Conservation (phyloP, 2,888 invertebrate species). For the Pyrrhosoma nymphula region DNA sequence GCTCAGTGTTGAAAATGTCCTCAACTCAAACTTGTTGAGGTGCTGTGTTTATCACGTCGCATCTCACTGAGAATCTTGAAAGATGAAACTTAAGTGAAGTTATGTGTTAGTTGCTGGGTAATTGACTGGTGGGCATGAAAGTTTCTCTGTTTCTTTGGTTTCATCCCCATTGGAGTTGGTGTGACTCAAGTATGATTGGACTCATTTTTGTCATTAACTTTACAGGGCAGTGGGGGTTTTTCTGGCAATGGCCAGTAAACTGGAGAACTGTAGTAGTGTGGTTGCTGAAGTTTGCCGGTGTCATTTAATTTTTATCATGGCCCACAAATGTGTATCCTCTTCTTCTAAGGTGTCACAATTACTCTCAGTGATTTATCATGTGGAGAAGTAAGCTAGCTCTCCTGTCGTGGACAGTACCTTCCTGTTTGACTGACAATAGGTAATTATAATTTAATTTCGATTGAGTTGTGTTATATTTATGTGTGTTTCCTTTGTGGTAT, state of each 20-base stretch:
- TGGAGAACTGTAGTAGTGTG: background rate
- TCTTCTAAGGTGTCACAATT: conserved; percentile 16
- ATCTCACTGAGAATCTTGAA: background rate
- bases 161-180: conserved; percentile 5
- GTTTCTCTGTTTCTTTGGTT: conserved; percentile 41
- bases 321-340: background rate
- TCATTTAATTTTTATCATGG: conserved; percentile 33
- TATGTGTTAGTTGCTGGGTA: conserved; percentile 54
- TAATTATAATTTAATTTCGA: conserved; percentile 22
- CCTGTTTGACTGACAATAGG: conserved; percentile 23
- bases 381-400: background rate
- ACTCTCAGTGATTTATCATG: background rate
- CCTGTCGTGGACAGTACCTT: background rate
- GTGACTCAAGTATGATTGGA: conserved; percentile 30
- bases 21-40: background rate
- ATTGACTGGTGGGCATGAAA: conserved; percentile 28
- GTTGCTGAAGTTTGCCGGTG: conserved; percentile 17
- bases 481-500: conserved; percentile 28
- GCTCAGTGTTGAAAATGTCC: conserved; percentile 34
- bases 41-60: conserved; percentile 9
- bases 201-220: conserved; percentile 39
- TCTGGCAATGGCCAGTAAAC: background rate
- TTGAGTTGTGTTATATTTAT: conserved; percentile 33
- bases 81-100: background rate
- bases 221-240: conserved; percentile 3